phyloP scores from a whole-genome alignment of 2,888 invertebrate species.

The Apodemia hepburni region DNA sequence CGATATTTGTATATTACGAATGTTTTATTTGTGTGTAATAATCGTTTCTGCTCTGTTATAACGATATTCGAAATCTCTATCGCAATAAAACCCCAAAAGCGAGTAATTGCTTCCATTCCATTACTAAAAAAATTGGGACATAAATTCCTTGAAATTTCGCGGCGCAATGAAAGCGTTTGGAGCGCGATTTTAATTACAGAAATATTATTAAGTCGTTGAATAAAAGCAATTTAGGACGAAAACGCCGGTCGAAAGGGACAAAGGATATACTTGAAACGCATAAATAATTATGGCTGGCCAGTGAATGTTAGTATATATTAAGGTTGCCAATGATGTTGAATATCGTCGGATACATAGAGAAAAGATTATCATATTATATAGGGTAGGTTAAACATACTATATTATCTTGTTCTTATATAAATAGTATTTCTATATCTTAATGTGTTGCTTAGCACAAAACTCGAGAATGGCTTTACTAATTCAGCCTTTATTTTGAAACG shows the following conservation, averaged over 20 bases:
- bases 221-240: slow-evolving; percentile 62
- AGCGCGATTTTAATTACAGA: slow-evolving; percentile 71
- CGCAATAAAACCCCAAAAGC: slow-evolving; percentile 22
- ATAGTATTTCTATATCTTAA: no score
- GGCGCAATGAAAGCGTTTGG: slow-evolving; percentile 38
- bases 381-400: no score
- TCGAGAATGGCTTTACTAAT: no score
- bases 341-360: background rate
- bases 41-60: slow-evolving; percentile 18
- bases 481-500: no score
- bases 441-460: no score
- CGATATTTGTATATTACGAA: slow-evolving; percentile 6
- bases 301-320: slow-evolving; percentile 32
- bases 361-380: no score
- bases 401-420: no score
- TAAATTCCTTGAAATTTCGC: slow-evolving; percentile 51
- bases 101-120: slow-evolving; percentile 25
- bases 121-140: slow-evolving; percentile 40
- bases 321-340: background rate
- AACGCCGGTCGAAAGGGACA: slow-evolving; percentile 45
- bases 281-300: slow-evolving; percentile 72
- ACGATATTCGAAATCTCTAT: slow-evolving; percentile 22
- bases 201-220: slow-evolving; percentile 72
- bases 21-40: slow-evolving; percentile 11
- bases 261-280: slow-evolving; percentile 63